These are phyloP conservation scores for Anagrus nilaparvatae DNA, from an alignment of 1,140 invertebrate species.

Conservation along the genomic window DNA sequence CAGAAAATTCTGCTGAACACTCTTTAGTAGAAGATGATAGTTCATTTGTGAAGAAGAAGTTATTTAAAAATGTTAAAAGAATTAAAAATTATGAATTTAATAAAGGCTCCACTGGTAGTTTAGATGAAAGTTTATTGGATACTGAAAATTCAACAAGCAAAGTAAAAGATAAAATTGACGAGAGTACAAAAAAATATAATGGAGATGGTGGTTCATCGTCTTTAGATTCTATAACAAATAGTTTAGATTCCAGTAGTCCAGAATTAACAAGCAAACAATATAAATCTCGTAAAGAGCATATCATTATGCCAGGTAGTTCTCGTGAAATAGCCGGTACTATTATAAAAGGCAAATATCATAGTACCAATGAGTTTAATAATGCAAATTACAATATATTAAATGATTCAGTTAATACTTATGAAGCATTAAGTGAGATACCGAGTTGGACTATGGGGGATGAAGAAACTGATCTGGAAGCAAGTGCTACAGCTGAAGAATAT, in stretches of 20 bases:
- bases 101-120: conserved; percentile 31
- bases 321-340: conserved; percentile 36
- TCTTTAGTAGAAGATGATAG: conserved; percentile 31
- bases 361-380: conserved; percentile 30
- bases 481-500: conserved; percentile 50
- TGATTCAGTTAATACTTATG: conserved; percentile 30
- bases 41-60: conserved; percentile 21
- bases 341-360: conserved; percentile 38
- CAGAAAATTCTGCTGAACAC: conserved; percentile 34
- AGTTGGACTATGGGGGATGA: conserved; percentile 41
- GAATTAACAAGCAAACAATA: conserved; percentile 24
- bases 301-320: conserved; percentile 27
- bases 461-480: conserved; percentile 42
- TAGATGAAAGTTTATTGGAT: conserved; percentile 38
- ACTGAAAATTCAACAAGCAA: conserved; percentile 20
- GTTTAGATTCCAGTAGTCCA: conserved; percentile 36
- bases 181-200: conserved; percentile 27
- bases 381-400: conserved; percentile 29
- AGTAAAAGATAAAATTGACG: conserved; percentile 21
- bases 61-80: conserved; percentile 34
- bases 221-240: conserved; percentile 36
- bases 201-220: conserved; percentile 35
- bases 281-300: conserved; percentile 21
- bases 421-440: conserved; percentile 33
- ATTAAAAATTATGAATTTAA: conserved; percentile 35